phyloP scores from a whole-genome alignment of 2,797 vertebrate genomes.

The Hippopotamyrus pictus region DNA sequence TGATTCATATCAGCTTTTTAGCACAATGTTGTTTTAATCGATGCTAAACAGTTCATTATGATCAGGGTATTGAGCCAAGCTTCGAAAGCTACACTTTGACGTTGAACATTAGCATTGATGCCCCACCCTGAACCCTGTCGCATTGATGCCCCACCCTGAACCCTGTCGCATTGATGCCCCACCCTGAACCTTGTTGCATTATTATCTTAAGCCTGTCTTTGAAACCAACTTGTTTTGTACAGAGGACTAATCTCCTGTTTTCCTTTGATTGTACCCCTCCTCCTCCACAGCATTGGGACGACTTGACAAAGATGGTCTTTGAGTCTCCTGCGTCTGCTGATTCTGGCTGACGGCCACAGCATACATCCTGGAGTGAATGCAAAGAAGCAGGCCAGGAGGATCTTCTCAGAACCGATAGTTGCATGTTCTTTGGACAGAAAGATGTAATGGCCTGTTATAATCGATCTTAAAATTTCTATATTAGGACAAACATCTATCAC shows the following conservation, averaged over 20 bases:
- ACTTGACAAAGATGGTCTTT: background rate
- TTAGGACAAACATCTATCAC: background rate
- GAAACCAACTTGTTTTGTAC: background rate
- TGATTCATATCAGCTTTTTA: background rate
- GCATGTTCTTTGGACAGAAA: background rate
- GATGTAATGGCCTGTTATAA: background rate
- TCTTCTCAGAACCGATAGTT: background rate
- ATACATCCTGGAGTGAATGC: background rate
- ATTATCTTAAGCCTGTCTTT: conserved; percentile 9
- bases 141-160: too few species aligned
- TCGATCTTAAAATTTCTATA: background rate
- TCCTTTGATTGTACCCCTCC: conserved; percentile 14
- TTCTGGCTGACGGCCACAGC: background rate
- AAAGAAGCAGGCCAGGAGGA: background rate
- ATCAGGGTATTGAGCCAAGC: background rate
- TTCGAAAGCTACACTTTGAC: background rate
- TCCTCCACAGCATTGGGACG: conserved; percentile 13
- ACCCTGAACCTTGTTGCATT: background rate
- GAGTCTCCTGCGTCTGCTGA: background rate
- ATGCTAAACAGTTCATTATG: background rate
- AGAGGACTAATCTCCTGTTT: conserved; percentile 7
- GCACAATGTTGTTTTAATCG: background rate
- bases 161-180: background rate
- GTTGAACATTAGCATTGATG: background rate
- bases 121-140: too few species aligned